Base-by-base conservation (phyloP, 2,888 invertebrate genomes). In the Machimus atricapillus region DNA sequence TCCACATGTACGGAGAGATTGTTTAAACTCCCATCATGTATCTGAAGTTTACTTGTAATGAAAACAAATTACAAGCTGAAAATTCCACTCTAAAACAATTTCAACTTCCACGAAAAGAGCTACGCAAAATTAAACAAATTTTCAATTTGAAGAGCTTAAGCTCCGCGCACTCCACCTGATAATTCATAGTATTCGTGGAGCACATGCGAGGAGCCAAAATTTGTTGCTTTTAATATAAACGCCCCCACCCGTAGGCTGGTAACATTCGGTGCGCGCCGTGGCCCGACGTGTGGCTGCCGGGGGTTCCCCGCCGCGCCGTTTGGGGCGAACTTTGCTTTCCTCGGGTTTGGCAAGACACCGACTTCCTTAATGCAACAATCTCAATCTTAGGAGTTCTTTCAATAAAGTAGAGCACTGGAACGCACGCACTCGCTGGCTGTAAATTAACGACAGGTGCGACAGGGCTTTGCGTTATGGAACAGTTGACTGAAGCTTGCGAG, bases 201-300 rank as follows among this genome's bases (percentile, higher is more conserved):
- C 81, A 81, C 81, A 81, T 81, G 81, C 81, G 81, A 81, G 56
- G 14, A 27, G 27, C 81, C 81, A 56, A 46, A 81, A 81, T 81
- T 81, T 81, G 81, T 81, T 52, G 81, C 81, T 81, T 81, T 81
- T 81, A 81, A 81, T 81, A 81, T 81, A 81, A n/a, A 81, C 23
- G 19, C 52, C 52, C 81, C 81, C 27, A 52, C 27, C 27, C 34
- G 34, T 31, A 27, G 66, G 81, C 46, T 81, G 81, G 81, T 81
- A 56, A 81, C 81, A 81, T n/a, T 78, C 40, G 78, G 78, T 14
- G 40, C 14, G 19, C 46, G 7, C 40, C 16, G 34, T 1, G 37
- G n/a, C 76, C 76, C 37, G n/a, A 12, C 14, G n/a, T 27, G 78
- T 14, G 78, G 23, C 78, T 43, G n/a, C n/a, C 76, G 76, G 37